Percentiles rank a stretch among this genome's conserved stretches.
These are phyloP conservation scores for Vulpes ferrilata DNA, from an alignment of 2,113 vertebrate genomes.

Conservation along the genomic window DNA sequence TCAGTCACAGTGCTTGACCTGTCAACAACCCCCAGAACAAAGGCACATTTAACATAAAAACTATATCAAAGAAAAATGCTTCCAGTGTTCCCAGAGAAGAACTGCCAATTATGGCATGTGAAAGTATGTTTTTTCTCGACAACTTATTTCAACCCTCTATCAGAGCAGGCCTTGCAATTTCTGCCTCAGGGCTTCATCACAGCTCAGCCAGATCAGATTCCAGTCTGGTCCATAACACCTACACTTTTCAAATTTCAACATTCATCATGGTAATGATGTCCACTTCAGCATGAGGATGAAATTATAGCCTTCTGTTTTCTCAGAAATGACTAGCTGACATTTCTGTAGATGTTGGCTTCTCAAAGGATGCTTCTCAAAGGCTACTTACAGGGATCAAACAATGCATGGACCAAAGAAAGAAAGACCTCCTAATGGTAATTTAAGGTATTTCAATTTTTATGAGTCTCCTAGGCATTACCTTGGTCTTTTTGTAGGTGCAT, in stretches of 20 bases:
- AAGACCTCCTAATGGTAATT: not conserved
- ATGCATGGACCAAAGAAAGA: slow-evolving; percentile 22
- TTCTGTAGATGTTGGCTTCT: slow-evolving; percentile 40
- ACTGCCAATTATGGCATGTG: slow-evolving; percentile 50
- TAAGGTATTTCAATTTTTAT: slow-evolving; percentile 28
- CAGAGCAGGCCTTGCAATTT: slow-evolving; percentile 15
- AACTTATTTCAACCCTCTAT: slow-evolving; percentile 38
- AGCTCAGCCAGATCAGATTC: not conserved
- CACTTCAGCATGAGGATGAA: slow-evolving; percentile 46
- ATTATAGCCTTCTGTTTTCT: slow-evolving; percentile 17
- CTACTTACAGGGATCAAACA: slow-evolving; percentile 34
- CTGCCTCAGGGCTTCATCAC: slow-evolving; percentile 46
- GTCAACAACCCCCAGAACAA: slow-evolving; percentile 72
- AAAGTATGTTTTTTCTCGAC: slow-evolving; percentile 54
- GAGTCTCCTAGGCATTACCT: slow-evolving; percentile 88
- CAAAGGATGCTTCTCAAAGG: slow-evolving; percentile 12
- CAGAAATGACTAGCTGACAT: slow-evolving; percentile 61
- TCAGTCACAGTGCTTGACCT: slow-evolving; percentile 95
- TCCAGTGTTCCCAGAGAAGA: slow-evolving; percentile 44
- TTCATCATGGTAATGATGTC: slow-evolving; percentile 12
- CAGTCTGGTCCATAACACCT: slow-evolving; percentile 16
- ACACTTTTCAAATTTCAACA: slow-evolving; percentile 42
- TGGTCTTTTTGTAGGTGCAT: slow-evolving; percentile 96
- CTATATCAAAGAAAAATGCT: slow-evolving; percentile 51
- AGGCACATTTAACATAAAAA: slow-evolving; percentile 72